A percentile compares a stretch with the other conserved stretches of the same genome.
Conservation (phyloP, 1,140 invertebrate species). For the Aphelinus certus region DNA sequence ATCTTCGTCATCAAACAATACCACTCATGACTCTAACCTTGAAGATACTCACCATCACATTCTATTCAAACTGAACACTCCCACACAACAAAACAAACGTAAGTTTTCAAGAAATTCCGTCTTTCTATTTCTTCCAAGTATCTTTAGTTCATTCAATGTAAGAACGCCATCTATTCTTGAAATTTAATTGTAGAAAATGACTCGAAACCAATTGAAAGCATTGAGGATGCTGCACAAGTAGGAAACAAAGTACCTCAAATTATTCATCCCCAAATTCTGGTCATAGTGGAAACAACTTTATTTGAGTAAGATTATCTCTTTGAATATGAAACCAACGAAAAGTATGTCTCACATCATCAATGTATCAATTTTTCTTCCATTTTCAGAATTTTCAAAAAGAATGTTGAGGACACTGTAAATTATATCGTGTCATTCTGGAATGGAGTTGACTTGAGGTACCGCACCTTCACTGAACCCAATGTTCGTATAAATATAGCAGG, state of each 20-base stretch:
- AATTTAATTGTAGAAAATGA: no score
- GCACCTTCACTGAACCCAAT: constrained; percentile 29
- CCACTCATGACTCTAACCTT: background rate
- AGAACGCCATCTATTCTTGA: no score
- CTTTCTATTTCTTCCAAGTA: no score
- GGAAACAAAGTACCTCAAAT: background rate
- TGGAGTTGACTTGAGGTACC: constrained; percentile 37
- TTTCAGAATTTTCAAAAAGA: constrained; percentile 22
- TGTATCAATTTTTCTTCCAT: background rate
- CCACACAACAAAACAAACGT: no score
- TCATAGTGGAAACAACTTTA: background rate
- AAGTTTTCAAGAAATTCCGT: no score
- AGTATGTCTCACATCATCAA: no score
- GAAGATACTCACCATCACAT: constrained; percentile 22
- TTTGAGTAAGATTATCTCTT: background rate
- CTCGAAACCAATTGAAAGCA: no score
- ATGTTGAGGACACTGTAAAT: constrained; percentile 8
- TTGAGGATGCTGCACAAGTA: no score
- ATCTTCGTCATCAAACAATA: constrained; percentile 1
- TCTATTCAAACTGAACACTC: background rate
- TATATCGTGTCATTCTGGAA: constrained; percentile 41
- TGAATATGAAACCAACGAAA: background rate
- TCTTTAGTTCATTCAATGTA: no score
- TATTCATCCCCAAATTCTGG: constrained; percentile 16
- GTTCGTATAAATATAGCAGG: constrained; percentile 40